These are phyloP conservation scores for Istiophorus platypterus DNA, from an alignment of 2,113 vertebrate species.

Conservation along the genomic window DNA sequence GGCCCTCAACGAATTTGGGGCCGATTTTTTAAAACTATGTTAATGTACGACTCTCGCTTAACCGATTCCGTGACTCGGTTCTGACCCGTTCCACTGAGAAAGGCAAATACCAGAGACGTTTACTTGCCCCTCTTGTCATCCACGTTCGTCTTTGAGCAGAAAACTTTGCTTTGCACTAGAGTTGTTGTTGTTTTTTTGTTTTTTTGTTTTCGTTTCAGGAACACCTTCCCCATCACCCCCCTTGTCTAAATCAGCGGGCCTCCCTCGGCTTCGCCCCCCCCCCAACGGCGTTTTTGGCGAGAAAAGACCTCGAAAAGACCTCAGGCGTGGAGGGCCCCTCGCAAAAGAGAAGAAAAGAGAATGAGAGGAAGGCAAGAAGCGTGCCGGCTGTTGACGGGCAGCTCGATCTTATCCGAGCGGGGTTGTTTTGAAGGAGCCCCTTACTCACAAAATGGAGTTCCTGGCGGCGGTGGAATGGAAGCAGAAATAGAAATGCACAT, in stretches of 20 bases:
- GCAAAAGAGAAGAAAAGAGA: slow-evolving; percentile 7
- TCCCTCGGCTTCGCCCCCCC: too few species aligned
- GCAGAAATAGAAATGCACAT: slow-evolving; percentile 10
- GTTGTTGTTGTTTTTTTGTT: neutral
- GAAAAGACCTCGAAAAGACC: slow-evolving; percentile 1
- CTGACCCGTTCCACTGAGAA: neutral
- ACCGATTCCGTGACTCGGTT: neutral
- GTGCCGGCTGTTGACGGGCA: slow-evolving; percentile 22
- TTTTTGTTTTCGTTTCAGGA: too few species aligned
- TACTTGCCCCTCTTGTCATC: slow-evolving; percentile 13
- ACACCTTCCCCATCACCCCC: slow-evolving; percentile 29
- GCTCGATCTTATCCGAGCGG: slow-evolving; percentile 24
- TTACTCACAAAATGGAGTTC: slow-evolving; percentile 3
- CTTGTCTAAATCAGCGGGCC: slow-evolving; percentile 60
- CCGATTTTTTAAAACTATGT: too few species aligned
- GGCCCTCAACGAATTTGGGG: neutral
- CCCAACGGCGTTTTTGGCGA: too few species aligned
- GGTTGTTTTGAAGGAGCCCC: slow-evolving; percentile 21
- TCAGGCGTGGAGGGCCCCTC: slow-evolving; percentile 15
- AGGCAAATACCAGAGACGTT: slow-evolving; percentile 23
- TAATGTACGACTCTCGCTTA: neutral
- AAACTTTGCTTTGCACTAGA: slow-evolving; percentile 3
- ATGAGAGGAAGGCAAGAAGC: slow-evolving; percentile 4
- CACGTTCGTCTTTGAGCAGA: slow-evolving; percentile 21
- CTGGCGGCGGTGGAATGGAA: slow-evolving; percentile 13